Evolutionary conservation across 2,888 invertebrate species (phyloP), one percentile per base, ranked within the genome.

Genomic region (Blastobasis lacticolella): DNA sequence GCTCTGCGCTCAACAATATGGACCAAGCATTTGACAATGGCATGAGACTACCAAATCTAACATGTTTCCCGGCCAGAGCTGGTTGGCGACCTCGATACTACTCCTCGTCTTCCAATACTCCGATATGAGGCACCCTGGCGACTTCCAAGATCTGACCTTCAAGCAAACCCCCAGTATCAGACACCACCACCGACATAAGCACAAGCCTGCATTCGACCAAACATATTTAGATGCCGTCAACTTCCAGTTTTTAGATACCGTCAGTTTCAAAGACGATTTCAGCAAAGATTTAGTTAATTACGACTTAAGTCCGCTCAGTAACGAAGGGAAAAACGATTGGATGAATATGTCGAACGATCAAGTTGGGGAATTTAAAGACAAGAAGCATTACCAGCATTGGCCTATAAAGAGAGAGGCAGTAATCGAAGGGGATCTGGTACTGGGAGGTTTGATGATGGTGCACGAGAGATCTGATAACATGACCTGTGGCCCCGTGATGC

Each of bases 401-500:
- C 96, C 96, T 0, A 93, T 95, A 4, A 96, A 96, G 68, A 91
- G 94, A 68, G 95, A 96, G 64, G 95, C 96, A 0, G 92, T 94
- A 5, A 92, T 97, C 47, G 95, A 96, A 72, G 97, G 97, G 0
- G 94, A 97, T 69, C 88, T 97, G 46, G 91, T 96, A 6, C 89
- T 97, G 1, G 97, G 97, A 5, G 97, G 97, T 0, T 84, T 97
- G 47, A 97, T 97, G 95, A 97, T 97, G 89, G 89, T 97, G 0
- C 97, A 97, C 73, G 97, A 97, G 68, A 88, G 97, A 37, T 95
- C 95, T 62, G 97, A 97, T 64, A 92, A 91, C 47, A 91, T 94
- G 71, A 95, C 94, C 2, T 97, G 97, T 70, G 97, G 97, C 0
- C 95, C 95, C 1, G 94, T 97, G 45, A 97, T 97, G 97, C 96